phyloP scores from a whole-genome alignment of 2,797 vertebrate species.

The Aselliscus stoliczkanus region DNA sequence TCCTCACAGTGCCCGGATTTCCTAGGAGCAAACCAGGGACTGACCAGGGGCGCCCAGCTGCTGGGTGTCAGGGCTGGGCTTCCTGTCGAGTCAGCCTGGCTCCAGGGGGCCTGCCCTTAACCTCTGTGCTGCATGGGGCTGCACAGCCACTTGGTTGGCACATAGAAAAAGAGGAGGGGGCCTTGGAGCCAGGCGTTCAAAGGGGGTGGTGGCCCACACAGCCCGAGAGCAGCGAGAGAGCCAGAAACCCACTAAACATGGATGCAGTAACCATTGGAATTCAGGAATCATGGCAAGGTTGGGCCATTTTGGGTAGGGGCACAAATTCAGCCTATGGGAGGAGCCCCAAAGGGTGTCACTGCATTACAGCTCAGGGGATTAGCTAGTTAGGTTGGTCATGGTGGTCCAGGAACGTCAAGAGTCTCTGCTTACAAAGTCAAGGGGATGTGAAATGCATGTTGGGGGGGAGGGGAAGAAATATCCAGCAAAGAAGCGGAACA shows the following conservation, averaged over 20 bases:
- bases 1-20: rapidly evolving
- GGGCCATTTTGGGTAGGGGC: not conserved
- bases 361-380: not conserved
- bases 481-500: not conserved
- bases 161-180: not conserved
- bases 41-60: too few relatives aligned
- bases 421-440: not conserved
- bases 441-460: not conserved
- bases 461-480: not conserved
- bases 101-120: not conserved
- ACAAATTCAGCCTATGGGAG: not conserved
- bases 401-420: not conserved
- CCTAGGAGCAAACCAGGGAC: not conserved
- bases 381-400: rapidly evolving
- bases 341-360: not conserved
- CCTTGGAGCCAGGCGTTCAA: not conserved
- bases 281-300: not conserved
- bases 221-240: not conserved
- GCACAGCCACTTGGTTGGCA: not conserved
- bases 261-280: not conserved
- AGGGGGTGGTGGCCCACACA: not conserved
- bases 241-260: not conserved
- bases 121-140: not conserved
- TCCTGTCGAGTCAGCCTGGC: not conserved
- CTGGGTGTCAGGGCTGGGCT: too few relatives aligned